Conservation (phyloP, 2,888 invertebrate species). For the Leucoma salicis region DNA sequence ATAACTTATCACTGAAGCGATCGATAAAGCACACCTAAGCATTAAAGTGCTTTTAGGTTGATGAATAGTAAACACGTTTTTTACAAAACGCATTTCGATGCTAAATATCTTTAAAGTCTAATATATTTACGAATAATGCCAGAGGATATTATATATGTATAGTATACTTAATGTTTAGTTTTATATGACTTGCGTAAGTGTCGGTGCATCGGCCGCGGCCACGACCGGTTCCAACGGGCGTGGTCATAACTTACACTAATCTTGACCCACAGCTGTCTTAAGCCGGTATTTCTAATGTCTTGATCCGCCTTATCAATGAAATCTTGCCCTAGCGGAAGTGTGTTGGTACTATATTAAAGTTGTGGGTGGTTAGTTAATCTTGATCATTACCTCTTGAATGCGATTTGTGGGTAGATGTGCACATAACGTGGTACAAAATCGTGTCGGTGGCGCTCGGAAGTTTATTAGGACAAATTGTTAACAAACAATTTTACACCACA, state of each 20-base stretch:
- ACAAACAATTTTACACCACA: too few species aligned
- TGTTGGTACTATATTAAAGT: slow-evolving; percentile 24
- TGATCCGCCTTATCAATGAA: slow-evolving; percentile 49
- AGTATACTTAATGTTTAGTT: slow-evolving; percentile 32
- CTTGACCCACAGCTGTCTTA: slow-evolving; percentile 73
- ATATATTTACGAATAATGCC: too few species aligned
- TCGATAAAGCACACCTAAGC: slow-evolving; percentile 63
- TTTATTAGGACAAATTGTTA: too few species aligned
- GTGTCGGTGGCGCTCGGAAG: too few species aligned
- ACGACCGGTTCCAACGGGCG: slow-evolving; percentile 59
- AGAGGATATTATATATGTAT: too few species aligned
- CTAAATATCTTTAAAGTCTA: too few species aligned
- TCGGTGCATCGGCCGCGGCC: slow-evolving; percentile 57
- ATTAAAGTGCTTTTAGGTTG: slow-evolving; percentile 27
- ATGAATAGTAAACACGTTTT: slow-evolving; percentile 27
- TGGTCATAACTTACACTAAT: slow-evolving; percentile 68
- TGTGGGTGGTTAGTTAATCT: slow-evolving; percentile 39
- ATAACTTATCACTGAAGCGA: slow-evolving; percentile 65
- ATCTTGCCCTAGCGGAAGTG: slow-evolving; percentile 52
- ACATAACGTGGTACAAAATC: too few species aligned
- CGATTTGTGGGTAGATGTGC: too few species aligned
- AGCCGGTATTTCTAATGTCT: slow-evolving; percentile 54
- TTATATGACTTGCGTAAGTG: slow-evolving; percentile 47
- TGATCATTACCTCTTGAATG: too few species aligned
- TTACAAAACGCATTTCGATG: slow-evolving; percentile 25